Base-by-base conservation (phyloP, 2,113 vertebrate genomes). In the Bujurquina vittata region DNA sequence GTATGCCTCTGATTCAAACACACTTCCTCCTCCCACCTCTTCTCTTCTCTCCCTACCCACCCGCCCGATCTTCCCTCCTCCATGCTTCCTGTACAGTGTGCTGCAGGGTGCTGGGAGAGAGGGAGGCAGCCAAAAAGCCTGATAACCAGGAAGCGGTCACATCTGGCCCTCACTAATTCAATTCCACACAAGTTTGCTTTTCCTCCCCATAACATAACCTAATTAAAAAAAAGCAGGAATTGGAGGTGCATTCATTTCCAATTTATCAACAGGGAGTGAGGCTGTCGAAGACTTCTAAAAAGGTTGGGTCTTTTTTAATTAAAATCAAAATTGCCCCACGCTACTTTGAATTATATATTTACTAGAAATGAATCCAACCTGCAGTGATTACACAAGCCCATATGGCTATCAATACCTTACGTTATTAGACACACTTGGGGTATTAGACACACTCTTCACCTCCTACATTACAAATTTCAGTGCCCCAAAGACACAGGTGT, bases 301-400 rank as follows among this genome's bases (percentile, higher is more conserved):
- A 93, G 92, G 92, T 93, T 92, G 86, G 84, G 84, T 87, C 91
- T 87, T 91, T 94, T 93, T 94, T 94, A 94, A 94, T 95, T 94
- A 95, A 95, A 95, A 92, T 92, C 87, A 87, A 94, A 95, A 95
- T 94, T 93, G 92, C 92, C 87, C 89, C 55, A 83, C 83, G 83
- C 92, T 91, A 91, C 89, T 91, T 91, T 90, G 90, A 95, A 95
- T 95, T 94, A 94, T 91, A 95, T 92, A 94, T 95, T 94, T 93
- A 94, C 89, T 29, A 46, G 85, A 92, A 94, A 94, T 87, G 84
- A 91, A 91, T 93, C 88, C 92, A 89, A 88, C 63, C 88, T 33
- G 88, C 81, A 74, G 93, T 90, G 94, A 94, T 94, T 94, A 91
- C 83, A 87, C 84, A 60, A 60, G 83, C 92, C 92, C 94, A 87